These are phyloP conservation scores for Zosterops borbonicus DNA, from an alignment of 2,113 vertebrate species.

Conservation along the genomic window DNA sequence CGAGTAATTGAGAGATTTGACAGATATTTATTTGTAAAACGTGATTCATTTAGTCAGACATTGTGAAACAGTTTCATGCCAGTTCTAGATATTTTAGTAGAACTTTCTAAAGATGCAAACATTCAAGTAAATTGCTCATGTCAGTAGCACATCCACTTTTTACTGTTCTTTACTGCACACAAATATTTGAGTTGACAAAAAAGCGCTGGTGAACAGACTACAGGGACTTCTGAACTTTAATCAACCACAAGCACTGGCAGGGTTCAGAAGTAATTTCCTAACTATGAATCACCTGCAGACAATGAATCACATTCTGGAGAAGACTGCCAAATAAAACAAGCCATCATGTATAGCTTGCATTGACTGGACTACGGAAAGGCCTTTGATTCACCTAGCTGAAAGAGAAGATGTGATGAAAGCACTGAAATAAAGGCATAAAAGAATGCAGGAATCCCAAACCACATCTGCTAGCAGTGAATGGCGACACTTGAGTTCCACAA, in stretches of 20 bases:
- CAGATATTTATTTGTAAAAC: slow-evolving; percentile 86
- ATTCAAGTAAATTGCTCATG: slow-evolving; percentile 75
- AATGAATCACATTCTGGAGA: slow-evolving; percentile 77
- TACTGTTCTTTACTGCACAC: slow-evolving; percentile 70
- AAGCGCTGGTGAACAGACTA: slow-evolving; percentile 73
- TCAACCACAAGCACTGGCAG: slow-evolving; percentile 80
- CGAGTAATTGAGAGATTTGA: slow-evolving; percentile 81
- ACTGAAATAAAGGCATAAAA: slow-evolving; percentile 69
- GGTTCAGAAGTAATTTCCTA: slow-evolving; percentile 82
- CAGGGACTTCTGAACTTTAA: slow-evolving; percentile 80
- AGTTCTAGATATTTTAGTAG: slow-evolving; percentile 68
- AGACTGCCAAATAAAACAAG: slow-evolving; percentile 82
- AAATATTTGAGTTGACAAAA: slow-evolving; percentile 78
- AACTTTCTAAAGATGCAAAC: slow-evolving; percentile 78
- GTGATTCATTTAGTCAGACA: slow-evolving; percentile 82
- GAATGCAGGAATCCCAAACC: slow-evolving; percentile 62
- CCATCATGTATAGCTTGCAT: slow-evolving; percentile 75
- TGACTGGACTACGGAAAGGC: slow-evolving; percentile 72
- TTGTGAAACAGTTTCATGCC: slow-evolving; percentile 76
- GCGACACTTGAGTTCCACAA: slow-evolving; percentile 58
- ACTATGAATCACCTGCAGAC: slow-evolving; percentile 84
- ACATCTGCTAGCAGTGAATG: slow-evolving; percentile 64
- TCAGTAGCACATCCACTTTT: slow-evolving; percentile 76
- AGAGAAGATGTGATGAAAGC: slow-evolving; percentile 69
- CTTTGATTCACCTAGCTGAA: slow-evolving; percentile 74